Conservation (phyloP, 2,888 invertebrate genomes). For the Drosophila longiperda region DNA sequence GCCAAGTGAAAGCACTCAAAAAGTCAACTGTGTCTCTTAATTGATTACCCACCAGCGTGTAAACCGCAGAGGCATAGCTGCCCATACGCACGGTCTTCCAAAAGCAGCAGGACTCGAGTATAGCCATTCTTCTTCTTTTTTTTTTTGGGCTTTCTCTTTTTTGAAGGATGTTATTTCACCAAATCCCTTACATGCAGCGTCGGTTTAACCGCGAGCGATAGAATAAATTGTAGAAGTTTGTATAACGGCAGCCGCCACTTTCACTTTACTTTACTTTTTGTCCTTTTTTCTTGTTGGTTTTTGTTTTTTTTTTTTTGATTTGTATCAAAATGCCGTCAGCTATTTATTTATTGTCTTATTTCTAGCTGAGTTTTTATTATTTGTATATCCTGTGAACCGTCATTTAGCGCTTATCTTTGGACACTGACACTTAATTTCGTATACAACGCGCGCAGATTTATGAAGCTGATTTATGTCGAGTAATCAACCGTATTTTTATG, state of each 20-base stretch:
- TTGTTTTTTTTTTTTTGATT: not conserved
- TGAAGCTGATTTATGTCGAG: slow-evolving; percentile 68
- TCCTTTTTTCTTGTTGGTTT: slow-evolving; percentile 54
- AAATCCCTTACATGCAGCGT: slow-evolving; percentile 45
- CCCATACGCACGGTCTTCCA: slow-evolving; percentile 83
- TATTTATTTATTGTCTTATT: slow-evolving; percentile 46
- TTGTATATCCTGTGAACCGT: slow-evolving; percentile 33
- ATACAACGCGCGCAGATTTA: slow-evolving; percentile 66
- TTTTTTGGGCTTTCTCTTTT: not conserved
- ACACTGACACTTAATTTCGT: slow-evolving; percentile 65
- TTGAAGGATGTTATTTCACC: slow-evolving; percentile 28
- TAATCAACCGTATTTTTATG: slow-evolving; percentile 27
- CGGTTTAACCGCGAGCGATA: not conserved
- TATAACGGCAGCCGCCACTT: slow-evolving; percentile 73
- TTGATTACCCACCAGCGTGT: slow-evolving; percentile 73
- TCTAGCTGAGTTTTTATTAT: slow-evolving; percentile 12
- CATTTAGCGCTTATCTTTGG: slow-evolving; percentile 43
- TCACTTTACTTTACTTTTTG: slow-evolving; percentile 61
- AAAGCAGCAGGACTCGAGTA: slow-evolving; percentile 83
- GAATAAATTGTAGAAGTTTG: slow-evolving; percentile 6
- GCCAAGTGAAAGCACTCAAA: slow-evolving; percentile 14
- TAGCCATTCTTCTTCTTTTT: slow-evolving; percentile 68
- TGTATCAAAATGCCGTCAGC: slow-evolving; percentile 39
- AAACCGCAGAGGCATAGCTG: slow-evolving; percentile 81
- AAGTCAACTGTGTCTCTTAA: slow-evolving; percentile 50